Evolutionary conservation across 2,888 invertebrate species (phyloP).

Genomic region (Cantharis rufa): DNA sequence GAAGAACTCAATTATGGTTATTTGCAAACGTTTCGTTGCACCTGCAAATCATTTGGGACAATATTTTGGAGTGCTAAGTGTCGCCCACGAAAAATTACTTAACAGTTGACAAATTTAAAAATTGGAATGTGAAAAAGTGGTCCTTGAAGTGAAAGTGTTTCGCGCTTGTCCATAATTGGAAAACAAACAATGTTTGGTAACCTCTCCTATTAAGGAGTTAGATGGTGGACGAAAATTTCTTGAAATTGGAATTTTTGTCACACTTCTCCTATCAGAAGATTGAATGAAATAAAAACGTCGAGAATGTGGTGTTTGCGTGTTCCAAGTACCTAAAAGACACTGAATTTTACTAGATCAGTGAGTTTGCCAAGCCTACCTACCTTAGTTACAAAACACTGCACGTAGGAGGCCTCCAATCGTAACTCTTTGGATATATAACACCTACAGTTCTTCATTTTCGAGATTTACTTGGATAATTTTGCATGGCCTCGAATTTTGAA

Average conservation of each 20-base stretch:
- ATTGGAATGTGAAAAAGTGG: neutral
- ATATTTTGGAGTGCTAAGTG: neutral
- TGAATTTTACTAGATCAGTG: conserved; percentile 29
- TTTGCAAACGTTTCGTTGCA: neutral
- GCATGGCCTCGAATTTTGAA: conserved; percentile 13
- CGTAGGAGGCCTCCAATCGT: conserved; percentile 32
- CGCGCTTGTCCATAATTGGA: neutral
- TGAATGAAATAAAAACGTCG: conserved; percentile 19
- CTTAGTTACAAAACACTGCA: conserved; percentile 34
- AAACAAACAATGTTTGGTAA: neutral
- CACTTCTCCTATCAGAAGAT: neutral
- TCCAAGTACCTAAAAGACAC: conserved; percentile 26
- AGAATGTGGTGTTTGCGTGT: conserved; percentile 26
- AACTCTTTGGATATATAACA: conserved; percentile 34
- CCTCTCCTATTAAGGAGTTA: neutral
- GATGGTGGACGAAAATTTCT: neutral
- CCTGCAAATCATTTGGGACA: neutral
- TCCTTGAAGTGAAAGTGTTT: neutral
- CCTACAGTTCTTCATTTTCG: conserved; percentile 30
- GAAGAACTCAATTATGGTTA: neutral
- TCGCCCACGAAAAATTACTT: neutral
- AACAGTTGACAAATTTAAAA: neutral
- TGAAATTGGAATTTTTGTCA: neutral
- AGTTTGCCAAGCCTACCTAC: conserved; percentile 30
- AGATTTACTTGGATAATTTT: conserved; percentile 20